phyloP scores from a whole-genome alignment of 2,113 vertebrate species.

The Guaruba guarouba region DNA sequence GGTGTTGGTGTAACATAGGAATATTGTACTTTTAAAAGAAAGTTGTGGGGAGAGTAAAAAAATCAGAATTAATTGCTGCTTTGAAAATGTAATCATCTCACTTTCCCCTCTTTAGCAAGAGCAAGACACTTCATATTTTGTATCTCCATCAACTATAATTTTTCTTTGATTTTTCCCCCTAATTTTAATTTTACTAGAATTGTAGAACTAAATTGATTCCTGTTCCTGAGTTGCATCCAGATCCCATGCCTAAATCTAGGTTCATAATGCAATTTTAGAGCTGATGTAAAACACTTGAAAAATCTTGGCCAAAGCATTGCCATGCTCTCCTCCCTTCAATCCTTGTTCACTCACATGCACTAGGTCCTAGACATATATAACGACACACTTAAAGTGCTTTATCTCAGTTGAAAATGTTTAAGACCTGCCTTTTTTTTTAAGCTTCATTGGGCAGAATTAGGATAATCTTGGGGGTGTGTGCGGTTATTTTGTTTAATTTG shows the following conservation, averaged over 20 bases:
- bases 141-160: not conserved
- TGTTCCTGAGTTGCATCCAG: fast-evolving
- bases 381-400: not conserved
- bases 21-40: not conserved
- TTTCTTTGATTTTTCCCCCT: not conserved
- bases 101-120: not conserved
- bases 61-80: not conserved
- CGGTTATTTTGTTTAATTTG: fast-evolving
- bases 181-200: not conserved
- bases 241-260: not conserved
- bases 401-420: not conserved
- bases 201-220: not conserved
- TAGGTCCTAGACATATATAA: not conserved
- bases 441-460: not conserved
- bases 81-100: not conserved
- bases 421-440: not conserved
- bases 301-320: not conserved
- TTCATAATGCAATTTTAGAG: not conserved
- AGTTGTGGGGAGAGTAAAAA: not conserved
- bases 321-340: not conserved
- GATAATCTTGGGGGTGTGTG: fast-evolving
- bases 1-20: not conserved
- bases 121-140: not conserved
- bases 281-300: not conserved
- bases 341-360: not conserved